These are phyloP conservation scores for Halictus ligatus DNA, from an alignment of 2,888 invertebrate genomes.

Conservation along the genomic window DNA sequence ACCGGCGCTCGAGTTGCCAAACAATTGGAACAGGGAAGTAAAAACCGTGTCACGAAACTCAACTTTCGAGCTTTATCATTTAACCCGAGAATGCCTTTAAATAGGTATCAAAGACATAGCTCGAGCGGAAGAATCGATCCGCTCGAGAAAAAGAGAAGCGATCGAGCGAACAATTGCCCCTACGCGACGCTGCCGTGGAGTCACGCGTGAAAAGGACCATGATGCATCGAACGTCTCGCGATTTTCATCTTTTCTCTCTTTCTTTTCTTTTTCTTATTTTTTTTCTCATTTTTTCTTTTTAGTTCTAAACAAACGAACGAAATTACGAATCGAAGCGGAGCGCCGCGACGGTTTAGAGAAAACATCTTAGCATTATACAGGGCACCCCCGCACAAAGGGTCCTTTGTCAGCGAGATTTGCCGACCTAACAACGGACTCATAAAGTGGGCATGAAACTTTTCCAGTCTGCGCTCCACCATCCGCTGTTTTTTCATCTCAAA, in stretches of 20 bases:
- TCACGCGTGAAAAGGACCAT: background rate
- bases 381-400: slow-evolving; percentile 63
- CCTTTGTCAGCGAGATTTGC: slow-evolving; percentile 64
- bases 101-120: slow-evolving; percentile 50
- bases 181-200: background rate
- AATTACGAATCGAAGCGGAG: slow-evolving; percentile 19
- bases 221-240: background rate
- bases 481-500: slow-evolving; percentile 66
- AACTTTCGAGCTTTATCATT: slow-evolving; percentile 59
- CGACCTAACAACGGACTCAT: slow-evolving; percentile 68
- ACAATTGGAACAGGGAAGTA: slow-evolving; percentile 44
- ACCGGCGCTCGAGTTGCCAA: slow-evolving; percentile 50
- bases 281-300: background rate
- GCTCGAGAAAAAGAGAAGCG: slow-evolving; percentile 8
- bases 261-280: too few relatives aligned
- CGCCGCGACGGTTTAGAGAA: slow-evolving; percentile 33
- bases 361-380: slow-evolving; percentile 51
- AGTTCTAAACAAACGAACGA: slow-evolving; percentile 14
- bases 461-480: slow-evolving; percentile 46
- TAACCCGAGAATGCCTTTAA: slow-evolving; percentile 45
- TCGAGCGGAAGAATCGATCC: slow-evolving; percentile 48
- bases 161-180: background rate
- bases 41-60: slow-evolving; percentile 60
- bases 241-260: background rate
- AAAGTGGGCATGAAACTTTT: slow-evolving; percentile 69